phyloP scores from a whole-genome alignment of 2,888 invertebrate genomes.

The Bimastos eiseni region DNA sequence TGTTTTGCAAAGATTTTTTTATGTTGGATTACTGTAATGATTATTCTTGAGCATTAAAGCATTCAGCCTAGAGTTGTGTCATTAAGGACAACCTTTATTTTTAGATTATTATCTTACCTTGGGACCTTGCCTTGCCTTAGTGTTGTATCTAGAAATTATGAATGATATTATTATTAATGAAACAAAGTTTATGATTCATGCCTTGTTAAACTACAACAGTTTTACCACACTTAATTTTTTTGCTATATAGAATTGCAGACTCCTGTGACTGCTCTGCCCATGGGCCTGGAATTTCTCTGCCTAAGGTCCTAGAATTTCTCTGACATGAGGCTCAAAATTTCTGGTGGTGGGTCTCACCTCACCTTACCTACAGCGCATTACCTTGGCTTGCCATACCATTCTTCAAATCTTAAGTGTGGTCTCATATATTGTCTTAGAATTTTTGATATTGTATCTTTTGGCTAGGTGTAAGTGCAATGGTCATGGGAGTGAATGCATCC shows the following conservation, averaged over 20 bases:
- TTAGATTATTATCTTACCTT: not conserved
- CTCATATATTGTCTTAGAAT: not conserved
- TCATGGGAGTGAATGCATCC: constrained; percentile 83
- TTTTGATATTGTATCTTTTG: not conserved
- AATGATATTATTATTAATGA: no score
- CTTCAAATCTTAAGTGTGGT: not conserved
- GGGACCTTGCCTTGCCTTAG: not conserved
- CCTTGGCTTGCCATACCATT: no score
- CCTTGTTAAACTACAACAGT: no score
- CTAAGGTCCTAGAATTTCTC: no score
- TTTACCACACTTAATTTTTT: no score
- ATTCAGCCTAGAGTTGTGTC: not conserved
- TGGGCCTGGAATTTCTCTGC: no score
- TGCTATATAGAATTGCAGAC: no score
- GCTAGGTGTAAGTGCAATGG: constrained; percentile 65
- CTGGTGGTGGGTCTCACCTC: no score
- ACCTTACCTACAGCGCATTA: no score
- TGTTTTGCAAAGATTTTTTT: not conserved
- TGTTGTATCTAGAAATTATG: not conserved
- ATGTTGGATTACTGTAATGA: not conserved
- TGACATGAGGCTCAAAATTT: no score
- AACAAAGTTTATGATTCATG: no score
- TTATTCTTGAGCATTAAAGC: not conserved
- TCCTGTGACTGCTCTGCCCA: no score
- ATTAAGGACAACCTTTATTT: not conserved